Evolutionary conservation across 2,888 invertebrate genomes (phyloP).

Genomic region (Caenorhabditis sinica): DNA sequence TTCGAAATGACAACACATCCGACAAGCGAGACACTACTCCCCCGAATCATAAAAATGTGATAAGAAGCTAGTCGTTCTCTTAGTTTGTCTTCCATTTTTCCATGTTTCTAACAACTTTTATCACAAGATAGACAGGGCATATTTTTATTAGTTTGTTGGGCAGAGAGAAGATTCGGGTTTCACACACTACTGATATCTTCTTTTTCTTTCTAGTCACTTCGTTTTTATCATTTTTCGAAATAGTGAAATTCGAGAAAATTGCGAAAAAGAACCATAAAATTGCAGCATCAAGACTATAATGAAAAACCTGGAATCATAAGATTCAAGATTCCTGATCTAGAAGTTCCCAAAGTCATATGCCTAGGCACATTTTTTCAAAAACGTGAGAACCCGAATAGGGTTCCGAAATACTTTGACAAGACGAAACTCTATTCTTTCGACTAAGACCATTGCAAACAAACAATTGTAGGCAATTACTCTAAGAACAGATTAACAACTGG

Average conservation of each 20-base stretch:
- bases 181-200: background rate
- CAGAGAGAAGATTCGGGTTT: constrained; percentile 3
- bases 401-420: background rate
- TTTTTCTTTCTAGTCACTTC: background rate
- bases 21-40: constrained; percentile 38
- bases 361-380: background rate
- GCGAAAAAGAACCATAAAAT: background rate
- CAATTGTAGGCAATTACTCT: constrained; percentile 46
- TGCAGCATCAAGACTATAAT: background rate
- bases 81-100: constrained; percentile 22
- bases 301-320: background rate
- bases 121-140: constrained; percentile 22
- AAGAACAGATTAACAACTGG: constrained; percentile 60
- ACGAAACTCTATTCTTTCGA: background rate
- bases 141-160: constrained; percentile 36
- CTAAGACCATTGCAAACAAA: constrained; percentile 28
- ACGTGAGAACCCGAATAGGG: background rate
- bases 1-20: constrained; percentile 58
- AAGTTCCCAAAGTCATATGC: no score
- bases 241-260: background rate
- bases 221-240: background rate
- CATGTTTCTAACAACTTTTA: constrained; percentile 36
- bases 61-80: constrained; percentile 50
- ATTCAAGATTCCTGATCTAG: background rate
- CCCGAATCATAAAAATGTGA: constrained; percentile 59